Base-by-base conservation (phyloP, 2,113 vertebrate genomes). In the Formicarius rufipectus region DNA sequence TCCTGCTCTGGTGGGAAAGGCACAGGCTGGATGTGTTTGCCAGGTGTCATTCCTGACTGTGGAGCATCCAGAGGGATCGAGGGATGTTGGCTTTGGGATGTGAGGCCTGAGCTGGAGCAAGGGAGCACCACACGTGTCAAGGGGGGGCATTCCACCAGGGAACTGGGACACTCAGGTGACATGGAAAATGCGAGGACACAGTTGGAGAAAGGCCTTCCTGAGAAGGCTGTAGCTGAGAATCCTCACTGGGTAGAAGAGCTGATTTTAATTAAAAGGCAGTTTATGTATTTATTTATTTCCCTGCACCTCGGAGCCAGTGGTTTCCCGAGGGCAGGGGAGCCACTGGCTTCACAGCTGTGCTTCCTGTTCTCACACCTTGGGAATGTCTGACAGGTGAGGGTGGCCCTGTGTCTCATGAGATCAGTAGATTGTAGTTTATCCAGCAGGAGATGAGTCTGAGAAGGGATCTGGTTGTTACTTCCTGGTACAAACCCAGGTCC, bases 181-280 rank as follows among this genome's bases (percentile, higher is more conserved):
- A 63, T 72, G 7, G 59, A 87, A 87, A 62, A 74, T 6, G 6
- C 64, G 9, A 2, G 58, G 24, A 74, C 52, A 20, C 1, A 40
- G 50, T 69, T 27, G 47, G 44, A 50, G 31, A 50, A 66, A 40
- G 21, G 3, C 64, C 69, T 77, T 87, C 55, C 40, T 14, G 8
- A 5, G 1, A 22, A 53, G 60, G 59, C 63, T 72, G 53, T 67
- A 56, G 44, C 14, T 40, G 63, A 64, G 82, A 84, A 81, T 89
- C 74, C 73, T 94, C 42, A 4, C 73, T 81, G 8, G 2, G 37
- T 23, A 25, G 53, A 83, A 87, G 64, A 86, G 50, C 80, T 86
- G 89, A 60, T 77, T 67, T 84, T 96, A 58, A 89, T 95, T 49
- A 77, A 73, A 84, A 77, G 55, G 45, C 28, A 49, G 33, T 77